Conservation (phyloP, 2,888 invertebrate species). For the Harpalus rufipes region DNA sequence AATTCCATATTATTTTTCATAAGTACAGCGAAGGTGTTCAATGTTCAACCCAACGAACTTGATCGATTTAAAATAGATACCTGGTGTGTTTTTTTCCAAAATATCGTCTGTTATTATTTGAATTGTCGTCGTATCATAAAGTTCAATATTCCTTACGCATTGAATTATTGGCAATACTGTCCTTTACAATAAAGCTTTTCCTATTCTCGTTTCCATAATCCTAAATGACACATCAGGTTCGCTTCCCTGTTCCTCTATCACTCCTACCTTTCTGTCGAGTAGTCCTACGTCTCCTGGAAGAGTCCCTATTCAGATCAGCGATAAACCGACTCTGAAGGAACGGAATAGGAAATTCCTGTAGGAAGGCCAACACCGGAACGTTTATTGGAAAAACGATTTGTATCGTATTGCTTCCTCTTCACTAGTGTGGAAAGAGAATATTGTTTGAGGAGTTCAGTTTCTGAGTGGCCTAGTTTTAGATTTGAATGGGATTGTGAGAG, state of each 20-base stretch:
- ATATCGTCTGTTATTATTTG: too few species aligned
- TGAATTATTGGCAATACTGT: constrained; percentile 5
- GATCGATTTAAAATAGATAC: too few species aligned
- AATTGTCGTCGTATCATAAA: too few species aligned
- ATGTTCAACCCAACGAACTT: too few species aligned
- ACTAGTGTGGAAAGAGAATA: neutral
- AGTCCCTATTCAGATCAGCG: constrained; percentile 56
- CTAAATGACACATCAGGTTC: neutral
- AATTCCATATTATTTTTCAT: too few species aligned
- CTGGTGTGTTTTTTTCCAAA: too few species aligned
- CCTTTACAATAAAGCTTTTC: neutral
- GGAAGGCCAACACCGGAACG: constrained; percentile 16
- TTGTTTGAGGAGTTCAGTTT: neutral
- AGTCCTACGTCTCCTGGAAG: constrained; percentile 29
- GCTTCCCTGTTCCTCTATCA: constrained; percentile 2
- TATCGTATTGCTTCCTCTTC: constrained; percentile 54
- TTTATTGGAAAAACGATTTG: constrained; percentile 65
- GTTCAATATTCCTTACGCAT: neutral
- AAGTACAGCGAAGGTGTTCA: too few species aligned
- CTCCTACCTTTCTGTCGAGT: constrained; percentile 12
- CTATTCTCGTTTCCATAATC: neutral
- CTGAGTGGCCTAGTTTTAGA: neutral
- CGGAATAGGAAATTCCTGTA: neutral
- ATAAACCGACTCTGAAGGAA: constrained; percentile 46
- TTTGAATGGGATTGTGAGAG: neutral